Conservation (phyloP, 2,797 vertebrate species). For the Pitangus sulphuratus region DNA sequence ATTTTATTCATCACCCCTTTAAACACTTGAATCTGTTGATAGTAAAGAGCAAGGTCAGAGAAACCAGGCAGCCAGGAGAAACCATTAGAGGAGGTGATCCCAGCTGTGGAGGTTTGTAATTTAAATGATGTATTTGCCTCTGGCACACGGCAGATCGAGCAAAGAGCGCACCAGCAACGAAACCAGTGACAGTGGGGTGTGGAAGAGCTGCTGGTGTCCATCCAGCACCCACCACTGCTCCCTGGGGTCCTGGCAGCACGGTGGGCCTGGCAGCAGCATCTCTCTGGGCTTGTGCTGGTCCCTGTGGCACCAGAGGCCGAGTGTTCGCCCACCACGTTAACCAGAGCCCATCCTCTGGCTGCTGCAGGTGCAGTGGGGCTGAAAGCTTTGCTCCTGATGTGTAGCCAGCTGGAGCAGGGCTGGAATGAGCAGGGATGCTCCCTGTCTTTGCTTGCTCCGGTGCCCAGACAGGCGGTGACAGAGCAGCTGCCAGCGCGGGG, state of each 20-base stretch:
- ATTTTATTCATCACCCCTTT: constrained; percentile 36
- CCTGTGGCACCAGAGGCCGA: neutral
- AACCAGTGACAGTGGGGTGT: neutral
- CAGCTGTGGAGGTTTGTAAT: neutral
- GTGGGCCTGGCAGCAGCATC: neutral
- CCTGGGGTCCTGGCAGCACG: neutral
- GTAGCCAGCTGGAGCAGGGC: neutral
- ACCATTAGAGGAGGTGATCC: constrained; percentile 6
- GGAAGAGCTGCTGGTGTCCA: neutral
- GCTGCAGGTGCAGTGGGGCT: neutral
- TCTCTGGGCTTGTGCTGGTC: neutral
- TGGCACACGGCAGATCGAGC: neutral
- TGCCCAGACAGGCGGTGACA: neutral
- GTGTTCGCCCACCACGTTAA: accelerated
- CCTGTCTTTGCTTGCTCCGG: neutral
- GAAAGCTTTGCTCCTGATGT: neutral
- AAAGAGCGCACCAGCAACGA: neutral
- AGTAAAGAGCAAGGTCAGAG: constrained; percentile 12
- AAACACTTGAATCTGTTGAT: constrained; percentile 9
- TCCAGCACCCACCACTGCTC: neutral
- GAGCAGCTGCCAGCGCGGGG: neutral
- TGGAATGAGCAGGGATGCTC: neutral
- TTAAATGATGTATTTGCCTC: neutral
- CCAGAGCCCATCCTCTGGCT: neutral
- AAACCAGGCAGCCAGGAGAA: neutral